These are phyloP conservation scores for Clusia tigrina DNA, from an alignment of 2,888 invertebrate genomes.

Conservation along the genomic window DNA sequence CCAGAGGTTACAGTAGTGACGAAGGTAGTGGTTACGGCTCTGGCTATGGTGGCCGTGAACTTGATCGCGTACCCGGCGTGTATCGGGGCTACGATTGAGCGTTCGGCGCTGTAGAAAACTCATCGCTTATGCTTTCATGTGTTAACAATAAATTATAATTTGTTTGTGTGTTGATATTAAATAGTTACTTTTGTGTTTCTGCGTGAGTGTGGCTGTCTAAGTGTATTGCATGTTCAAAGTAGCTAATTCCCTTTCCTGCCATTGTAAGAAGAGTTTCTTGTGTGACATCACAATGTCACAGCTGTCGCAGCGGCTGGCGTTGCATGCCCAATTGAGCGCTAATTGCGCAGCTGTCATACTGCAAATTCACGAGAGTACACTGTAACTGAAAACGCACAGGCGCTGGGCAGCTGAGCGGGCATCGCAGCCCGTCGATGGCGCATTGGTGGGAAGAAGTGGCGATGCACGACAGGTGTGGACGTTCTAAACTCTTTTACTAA, in stretches of 20 bases:
- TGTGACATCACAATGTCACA: constrained; percentile 35
- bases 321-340: constrained; percentile 47
- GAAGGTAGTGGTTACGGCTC: too few species aligned
- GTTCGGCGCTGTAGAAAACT: neutral
- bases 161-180: constrained; percentile 12
- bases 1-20: neutral
- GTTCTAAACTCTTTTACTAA: too few species aligned
- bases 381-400: neutral
- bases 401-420: too few species aligned
- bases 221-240: constrained; percentile 11
- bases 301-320: constrained; percentile 21
- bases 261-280: constrained; percentile 20
- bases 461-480: too few species aligned
- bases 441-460: too few species aligned
- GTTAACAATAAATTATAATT: constrained; percentile 18
- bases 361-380: constrained; percentile 9
- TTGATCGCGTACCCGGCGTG: constrained; percentile 19
- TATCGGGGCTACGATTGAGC: constrained; percentile 51
- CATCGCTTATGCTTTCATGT: constrained; percentile 11
- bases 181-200: constrained; percentile 22
- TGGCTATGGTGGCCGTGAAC: constrained; percentile 20
- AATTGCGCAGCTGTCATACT: constrained; percentile 40
- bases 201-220: neutral
- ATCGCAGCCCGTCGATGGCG: too few species aligned
- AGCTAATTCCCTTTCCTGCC: neutral